Base-by-base conservation (phyloP, 1,140 invertebrate genomes). In the Philopotamus ludificatus region DNA sequence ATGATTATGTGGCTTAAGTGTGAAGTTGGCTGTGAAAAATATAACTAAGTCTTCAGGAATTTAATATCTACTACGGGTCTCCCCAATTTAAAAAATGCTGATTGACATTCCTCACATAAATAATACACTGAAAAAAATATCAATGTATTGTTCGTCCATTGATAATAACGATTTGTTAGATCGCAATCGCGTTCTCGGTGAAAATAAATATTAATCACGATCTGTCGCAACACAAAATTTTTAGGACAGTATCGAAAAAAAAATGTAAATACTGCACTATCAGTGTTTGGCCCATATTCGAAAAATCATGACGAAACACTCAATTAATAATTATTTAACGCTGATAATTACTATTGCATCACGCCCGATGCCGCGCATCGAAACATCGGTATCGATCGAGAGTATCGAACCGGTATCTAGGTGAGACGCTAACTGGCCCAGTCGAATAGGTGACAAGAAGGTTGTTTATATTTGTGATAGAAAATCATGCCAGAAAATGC, bases 381-480 rank as follows among this genome's bases (percentile, higher is more conserved):
- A 34, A 7, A 34, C 28, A 34, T 12, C 4, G 4, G 12, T 34
- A 7, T 34, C 4, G 4, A 34, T 7, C 28, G 12, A 4, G 28
- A 34, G 4, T 7, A 12, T 34, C 28, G 28, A 34, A 34, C n/a
- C n/a, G n/a, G n/a, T 54, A 60, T 60, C 39, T 60, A 60, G 57
- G 57, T 60, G 44, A 60, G 28, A 45, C 42, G 57, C 25, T 9
- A 60, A 34, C 57, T 60, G 57, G 57, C 57, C 57, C 57, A 60
- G 57, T 49, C 21, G 21, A 47, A 41, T 60, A 60, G 57, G 57
- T 60, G 57, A 60, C 57, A 60, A 60, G 57, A 60, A 60, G 57
- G 57, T 60, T 60, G 57, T 60, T 60, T 60, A 60, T 60, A 60
- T 60, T 60, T 60, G 57, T 47, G 57, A 60, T 60, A 60, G 57